phyloP scores from a whole-genome alignment of 2,113 vertebrate genomes.

The Pelvicachromis taeniatus region DNA sequence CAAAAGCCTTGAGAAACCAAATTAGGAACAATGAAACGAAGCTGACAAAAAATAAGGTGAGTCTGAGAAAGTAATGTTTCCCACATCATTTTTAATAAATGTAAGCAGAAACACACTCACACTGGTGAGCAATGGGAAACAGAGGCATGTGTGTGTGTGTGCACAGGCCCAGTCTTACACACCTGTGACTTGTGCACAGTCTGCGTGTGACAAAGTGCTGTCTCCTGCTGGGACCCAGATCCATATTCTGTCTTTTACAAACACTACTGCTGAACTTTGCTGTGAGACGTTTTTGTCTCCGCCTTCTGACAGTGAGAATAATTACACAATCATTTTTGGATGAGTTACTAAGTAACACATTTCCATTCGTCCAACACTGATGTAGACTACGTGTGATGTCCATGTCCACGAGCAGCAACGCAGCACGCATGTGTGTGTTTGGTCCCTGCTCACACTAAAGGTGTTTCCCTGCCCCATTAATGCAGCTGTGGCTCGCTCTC shows the following conservation, averaged over 20 bases:
- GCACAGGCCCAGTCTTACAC: neutral
- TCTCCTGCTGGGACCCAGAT: neutral
- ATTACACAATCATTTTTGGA: neutral
- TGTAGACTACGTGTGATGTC: neutral
- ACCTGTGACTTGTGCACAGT: neutral
- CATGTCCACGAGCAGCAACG: neutral
- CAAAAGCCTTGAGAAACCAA: conserved; percentile 10
- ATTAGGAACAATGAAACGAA: conserved; percentile 12
- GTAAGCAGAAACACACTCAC: conserved; percentile 25
- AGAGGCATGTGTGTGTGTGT: neutral
- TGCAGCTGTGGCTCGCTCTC: neutral
- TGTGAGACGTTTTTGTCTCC: neutral
- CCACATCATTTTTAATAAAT: conserved; percentile 50
- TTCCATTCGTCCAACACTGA: neutral
- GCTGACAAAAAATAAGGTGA: conserved; percentile 29
- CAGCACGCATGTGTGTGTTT: neutral
- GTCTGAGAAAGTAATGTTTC: conserved; percentile 42
- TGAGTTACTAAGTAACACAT: neutral
- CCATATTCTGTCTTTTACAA: neutral
- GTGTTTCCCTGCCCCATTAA: neutral
- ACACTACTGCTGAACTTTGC: neutral
- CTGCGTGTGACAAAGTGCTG: neutral
- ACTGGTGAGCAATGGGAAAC: conserved; percentile 28
- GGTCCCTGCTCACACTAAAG: neutral
- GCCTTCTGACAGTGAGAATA: neutral